Evolutionary conservation across 2,797 vertebrate species (phyloP).

Genomic region (Tapera naevia): DNA sequence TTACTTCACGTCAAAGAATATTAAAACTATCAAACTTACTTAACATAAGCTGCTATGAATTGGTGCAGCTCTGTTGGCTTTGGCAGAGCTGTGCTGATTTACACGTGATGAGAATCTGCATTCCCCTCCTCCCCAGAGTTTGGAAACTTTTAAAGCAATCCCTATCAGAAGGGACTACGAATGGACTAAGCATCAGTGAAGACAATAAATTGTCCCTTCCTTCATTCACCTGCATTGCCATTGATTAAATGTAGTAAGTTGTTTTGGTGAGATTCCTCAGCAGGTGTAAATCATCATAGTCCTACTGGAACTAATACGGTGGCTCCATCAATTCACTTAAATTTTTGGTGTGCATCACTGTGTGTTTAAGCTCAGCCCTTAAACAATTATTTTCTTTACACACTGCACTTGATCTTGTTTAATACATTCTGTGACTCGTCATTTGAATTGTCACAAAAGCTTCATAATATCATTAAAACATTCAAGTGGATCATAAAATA

Average conservation of each 20-base stretch:
- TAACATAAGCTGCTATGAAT: not conserved
- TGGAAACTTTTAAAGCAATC: not conserved
- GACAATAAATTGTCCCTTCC: not conserved
- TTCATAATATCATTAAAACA: slow-evolving; percentile 64
- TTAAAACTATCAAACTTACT: slow-evolving; percentile 20
- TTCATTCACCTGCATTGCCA: not conserved
- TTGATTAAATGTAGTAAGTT: not conserved
- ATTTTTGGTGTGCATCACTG: not conserved
- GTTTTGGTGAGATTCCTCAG: not conserved
- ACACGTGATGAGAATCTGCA: not conserved
- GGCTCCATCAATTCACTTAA: not conserved
- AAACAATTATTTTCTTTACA: slow-evolving; percentile 45
- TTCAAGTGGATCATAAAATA: slow-evolving; percentile 63
- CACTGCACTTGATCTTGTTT: not conserved
- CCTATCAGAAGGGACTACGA: not conserved
- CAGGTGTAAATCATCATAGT: not conserved
- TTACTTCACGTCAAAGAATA: slow-evolving; percentile 57
- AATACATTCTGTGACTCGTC: slow-evolving; percentile 11
- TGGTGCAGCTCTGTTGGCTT: not conserved
- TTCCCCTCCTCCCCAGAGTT: not conserved
- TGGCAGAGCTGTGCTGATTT: not conserved
- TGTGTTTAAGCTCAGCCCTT: not conserved
- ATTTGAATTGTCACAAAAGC: slow-evolving; percentile 38
- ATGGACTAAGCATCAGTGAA: not conserved
- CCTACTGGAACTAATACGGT: not conserved